Evolutionary conservation across 2,113 vertebrate genomes (phyloP), one percentile per base, ranked within the genome.

Genomic region (Anolis carolinensis): DNA sequence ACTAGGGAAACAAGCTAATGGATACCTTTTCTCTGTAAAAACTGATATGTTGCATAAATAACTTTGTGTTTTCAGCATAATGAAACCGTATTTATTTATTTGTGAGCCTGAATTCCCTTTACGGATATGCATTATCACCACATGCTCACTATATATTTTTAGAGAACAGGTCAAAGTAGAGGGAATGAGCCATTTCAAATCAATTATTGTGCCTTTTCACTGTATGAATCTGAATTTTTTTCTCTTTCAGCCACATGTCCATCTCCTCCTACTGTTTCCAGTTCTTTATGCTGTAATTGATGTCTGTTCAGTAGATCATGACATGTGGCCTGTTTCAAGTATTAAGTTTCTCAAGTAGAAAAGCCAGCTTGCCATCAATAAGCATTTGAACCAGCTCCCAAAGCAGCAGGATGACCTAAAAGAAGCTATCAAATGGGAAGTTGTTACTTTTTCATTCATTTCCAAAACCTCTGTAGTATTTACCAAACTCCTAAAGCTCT

Each of bases 251-350:
- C 63, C 79, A 74, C 48, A 52, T 36, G 92, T 92, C 90, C 83
- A 92, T 84, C n/a, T 21, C 72, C 63, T 88, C 76, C 86, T 87
- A 88, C 79, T 86, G 80, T 90, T 87, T 81, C 86, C 62, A 36
- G 36, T 84, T 11, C n/a, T 74, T 32, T 78, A n/a, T 75, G 88
- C 88, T 14, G 7, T 75, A 90, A 74, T 39, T 20, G 59, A 48
- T 75, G 88, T 91, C 88, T 94, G 70, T 75, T 90, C 89, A 89
- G 79, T 72, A 90, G n/a, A 90, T 90, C 89, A 89, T 92, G 84
- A 90, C 84, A 89, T 79, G 77, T 44, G n/a, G 1, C 25, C n/a
- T 6, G 65, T 92, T 91, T 89, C 79, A 88, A 86, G 87, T 87
- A 88, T 81, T 82, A 91, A 63, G 50, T 39, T 82, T 82, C 89